Base-by-base conservation (phyloP, 2,113 vertebrate genomes). In the Apaloderma vittatum region DNA sequence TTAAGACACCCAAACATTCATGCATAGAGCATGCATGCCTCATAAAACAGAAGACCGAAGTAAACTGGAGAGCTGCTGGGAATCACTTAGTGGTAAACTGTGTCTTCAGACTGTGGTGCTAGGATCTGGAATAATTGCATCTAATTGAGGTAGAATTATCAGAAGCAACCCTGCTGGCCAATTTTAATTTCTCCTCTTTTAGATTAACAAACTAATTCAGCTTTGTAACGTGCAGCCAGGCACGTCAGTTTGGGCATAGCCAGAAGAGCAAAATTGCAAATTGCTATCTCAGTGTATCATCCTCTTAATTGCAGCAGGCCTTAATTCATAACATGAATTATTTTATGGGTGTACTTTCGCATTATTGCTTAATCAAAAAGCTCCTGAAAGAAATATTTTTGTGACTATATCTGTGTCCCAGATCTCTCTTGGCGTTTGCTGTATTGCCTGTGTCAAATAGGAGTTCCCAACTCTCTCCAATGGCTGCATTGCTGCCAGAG, bases 161-260 rank as follows among this genome's bases (percentile, higher is more conserved):
- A 94, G 84, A 67, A 93, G 63, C 79, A 95, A 9, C 49, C 73
- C 75, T 66, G 71, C 80, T 97, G 86, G 82, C 71, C 65, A 46
- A 11, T 86, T 93, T 90, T 88, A 61, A 49, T 96, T 89, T 76
- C 51, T 34, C n/a, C 21, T 66, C 43, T 91, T 93, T 87, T 63
- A 75, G 57, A 78, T 91, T 94, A 91, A 24, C 70, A 66, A 59
- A 45, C 63, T 86, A 57, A 81, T 89, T 93, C 63, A 70, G 83
- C 71, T 91, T 63, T 63, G 89, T 49, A 63, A 93, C 67, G 71
- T 94, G 48, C 82, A 93, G 90, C 67, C 77, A 93, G 87, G 61
- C 52, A 2, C 0, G 2, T 72, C 81, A 65, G 49, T 72, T 68
- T 90, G 88, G 80, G 71, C 74, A 63, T 26, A 80, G 52, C 49